These are phyloP conservation scores for Catharus ustulatus DNA, from an alignment of 2,797 vertebrate species.

Conservation along the genomic window DNA sequence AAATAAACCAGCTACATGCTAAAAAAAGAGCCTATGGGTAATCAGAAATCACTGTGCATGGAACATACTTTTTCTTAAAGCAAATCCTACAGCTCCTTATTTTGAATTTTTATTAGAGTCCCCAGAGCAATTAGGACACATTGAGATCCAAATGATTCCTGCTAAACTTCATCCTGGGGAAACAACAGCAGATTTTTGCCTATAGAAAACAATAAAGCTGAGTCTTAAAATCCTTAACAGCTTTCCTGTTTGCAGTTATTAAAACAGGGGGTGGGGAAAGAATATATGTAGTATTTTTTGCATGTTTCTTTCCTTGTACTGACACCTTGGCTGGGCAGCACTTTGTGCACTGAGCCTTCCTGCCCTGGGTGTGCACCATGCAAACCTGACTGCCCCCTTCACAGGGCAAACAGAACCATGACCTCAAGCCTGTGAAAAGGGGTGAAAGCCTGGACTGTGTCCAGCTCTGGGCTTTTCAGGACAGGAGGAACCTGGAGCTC, in stretches of 20 bases:
- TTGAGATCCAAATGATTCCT: background rate
- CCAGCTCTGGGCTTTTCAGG: background rate
- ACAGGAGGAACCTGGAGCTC: background rate
- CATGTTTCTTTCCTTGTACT: background rate
- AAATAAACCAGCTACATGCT: slow-evolving; percentile 23
- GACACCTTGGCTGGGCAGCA: background rate
- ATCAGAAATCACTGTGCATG: slow-evolving; percentile 33
- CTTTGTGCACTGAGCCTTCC: background rate
- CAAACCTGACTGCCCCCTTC: background rate
- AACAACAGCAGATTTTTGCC: background rate
- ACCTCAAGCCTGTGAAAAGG: background rate
- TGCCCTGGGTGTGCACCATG: background rate
- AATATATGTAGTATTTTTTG: background rate
- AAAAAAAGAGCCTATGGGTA: slow-evolving; percentile 42
- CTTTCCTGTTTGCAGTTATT: background rate
- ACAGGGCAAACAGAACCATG: background rate
- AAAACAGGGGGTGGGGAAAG: background rate
- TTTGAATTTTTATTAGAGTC: slow-evolving; percentile 49
- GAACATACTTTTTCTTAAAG: background rate
- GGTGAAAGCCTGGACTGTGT: background rate
- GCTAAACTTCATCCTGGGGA: slow-evolving; percentile 41
- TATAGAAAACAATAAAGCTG: slow-evolving; percentile 12
- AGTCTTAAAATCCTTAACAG: slow-evolving; percentile 15
- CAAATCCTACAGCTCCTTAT: slow-evolving; percentile 16
- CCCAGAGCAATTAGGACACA: slow-evolving; percentile 21